These are phyloP conservation scores for Halcyon smyrnensis DNA, from an alignment of 2,797 vertebrate genomes.

Conservation along the genomic window DNA sequence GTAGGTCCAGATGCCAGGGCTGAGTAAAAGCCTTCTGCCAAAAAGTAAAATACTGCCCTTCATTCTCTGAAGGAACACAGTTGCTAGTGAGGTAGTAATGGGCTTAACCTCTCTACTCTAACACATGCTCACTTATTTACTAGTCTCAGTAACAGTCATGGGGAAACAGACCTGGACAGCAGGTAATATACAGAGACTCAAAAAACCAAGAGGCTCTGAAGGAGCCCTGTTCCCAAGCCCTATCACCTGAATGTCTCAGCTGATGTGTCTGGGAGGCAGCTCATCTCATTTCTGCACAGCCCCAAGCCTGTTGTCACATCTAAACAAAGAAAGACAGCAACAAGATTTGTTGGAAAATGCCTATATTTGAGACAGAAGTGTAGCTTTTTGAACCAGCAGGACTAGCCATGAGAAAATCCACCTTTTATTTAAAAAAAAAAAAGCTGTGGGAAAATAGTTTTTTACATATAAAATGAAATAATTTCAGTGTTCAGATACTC, in stretches of 20 bases:
- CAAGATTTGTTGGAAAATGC: background rate
- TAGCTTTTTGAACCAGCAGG: background rate
- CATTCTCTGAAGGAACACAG: background rate
- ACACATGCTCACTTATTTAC: background rate
- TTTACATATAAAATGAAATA: background rate
- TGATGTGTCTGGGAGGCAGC: background rate
- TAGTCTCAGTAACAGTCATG: background rate
- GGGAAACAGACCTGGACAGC: background rate
- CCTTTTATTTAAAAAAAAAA: background rate
- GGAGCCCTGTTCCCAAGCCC: fast-evolving
- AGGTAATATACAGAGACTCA: background rate
- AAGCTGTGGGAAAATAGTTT: background rate
- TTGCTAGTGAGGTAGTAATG: background rate
- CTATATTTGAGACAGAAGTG: background rate
- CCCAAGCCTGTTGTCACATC: background rate
- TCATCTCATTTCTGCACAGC: background rate
- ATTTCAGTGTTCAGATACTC: background rate
- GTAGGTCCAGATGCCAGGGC: background rate
- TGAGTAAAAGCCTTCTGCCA: background rate
- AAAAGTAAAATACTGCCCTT: background rate
- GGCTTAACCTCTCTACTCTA: background rate
- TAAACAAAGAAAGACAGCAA: background rate
- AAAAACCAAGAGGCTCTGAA: fast-evolving
- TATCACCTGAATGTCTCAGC: fast-evolving
- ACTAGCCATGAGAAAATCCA: background rate